A percentile compares a stretch with the other conserved stretches of the same genome.
These are phyloP conservation scores for Chionomys nivalis DNA, from an alignment of 2,113 vertebrate genomes.

Conservation along the genomic window DNA sequence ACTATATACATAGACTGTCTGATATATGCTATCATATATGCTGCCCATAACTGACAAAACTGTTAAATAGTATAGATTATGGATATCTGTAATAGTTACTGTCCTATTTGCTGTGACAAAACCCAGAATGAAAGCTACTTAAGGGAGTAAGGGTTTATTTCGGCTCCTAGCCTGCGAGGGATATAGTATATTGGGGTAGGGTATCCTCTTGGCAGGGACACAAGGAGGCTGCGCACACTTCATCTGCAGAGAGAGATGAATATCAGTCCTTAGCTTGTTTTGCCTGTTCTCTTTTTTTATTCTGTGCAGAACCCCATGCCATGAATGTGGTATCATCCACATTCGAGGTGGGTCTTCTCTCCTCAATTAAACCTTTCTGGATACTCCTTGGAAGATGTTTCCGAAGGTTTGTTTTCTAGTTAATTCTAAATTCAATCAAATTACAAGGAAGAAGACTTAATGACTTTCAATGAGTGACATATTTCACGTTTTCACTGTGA, in stretches of 20 bases:
- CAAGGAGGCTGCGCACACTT: too few relatives aligned
- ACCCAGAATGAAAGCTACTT: neutral
- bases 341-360: neutral
- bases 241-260: neutral
- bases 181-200: neutral
- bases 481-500: neutral
- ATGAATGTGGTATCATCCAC: neutral
- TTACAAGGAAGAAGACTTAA: neutral
- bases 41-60: neutral
- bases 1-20: neutral
- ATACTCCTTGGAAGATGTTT: neutral
- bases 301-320: neutral
- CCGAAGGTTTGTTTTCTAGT: neutral
- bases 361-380: neutral
- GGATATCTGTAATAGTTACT: neutral
- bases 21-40: neutral
- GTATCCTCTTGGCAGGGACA: neutral
- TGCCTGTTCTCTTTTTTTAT: neutral
- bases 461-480: neutral
- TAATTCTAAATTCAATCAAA: neutral
- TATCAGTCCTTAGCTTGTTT: neutral
- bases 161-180: neutral
- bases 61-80: neutral
- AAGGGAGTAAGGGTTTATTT: neutral
- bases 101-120: neutral